Evolutionary conservation across 2,797 vertebrate species (phyloP).

Genomic region (Anas georgica): DNA sequence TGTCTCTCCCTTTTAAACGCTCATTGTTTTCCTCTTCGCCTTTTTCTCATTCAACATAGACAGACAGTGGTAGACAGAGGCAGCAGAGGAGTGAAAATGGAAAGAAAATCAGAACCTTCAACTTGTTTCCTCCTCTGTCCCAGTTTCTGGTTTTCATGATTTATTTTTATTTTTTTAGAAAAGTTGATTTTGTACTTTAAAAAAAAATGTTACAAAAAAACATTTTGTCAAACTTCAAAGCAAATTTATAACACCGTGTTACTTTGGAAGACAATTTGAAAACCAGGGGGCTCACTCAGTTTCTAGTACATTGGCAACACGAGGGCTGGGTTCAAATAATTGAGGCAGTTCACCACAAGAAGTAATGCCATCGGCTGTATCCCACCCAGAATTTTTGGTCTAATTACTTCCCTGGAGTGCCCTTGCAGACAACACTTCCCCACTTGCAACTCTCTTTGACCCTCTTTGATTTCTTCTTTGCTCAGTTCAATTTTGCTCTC

Average conservation of each 20-base stretch:
- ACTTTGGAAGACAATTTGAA: not conserved
- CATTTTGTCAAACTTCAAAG: not conserved
- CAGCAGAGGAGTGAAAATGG: not conserved
- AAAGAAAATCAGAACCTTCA: not conserved
- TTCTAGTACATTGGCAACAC: not conserved
- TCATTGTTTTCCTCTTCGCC: not conserved
- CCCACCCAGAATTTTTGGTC: not conserved
- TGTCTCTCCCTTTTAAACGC: not conserved
- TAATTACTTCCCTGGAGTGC: constrained; percentile 42
- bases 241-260: not conserved
- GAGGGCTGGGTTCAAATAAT: not conserved
- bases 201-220: not conserved
- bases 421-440: not conserved
- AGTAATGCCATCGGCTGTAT: not conserved
- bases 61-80: not conserved
- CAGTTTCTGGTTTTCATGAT: not conserved
- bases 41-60: not conserved
- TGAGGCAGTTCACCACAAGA: not conserved
- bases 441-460: constrained; percentile 13
- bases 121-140: not conserved
- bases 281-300: not conserved
- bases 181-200: not conserved
- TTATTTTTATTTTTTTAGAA: not conserved
- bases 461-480: constrained; percentile 18
- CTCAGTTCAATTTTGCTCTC: not conserved